These are phyloP conservation scores for Venusia cambrica DNA, from an alignment of 2,888 invertebrate species.

Conservation along the genomic window DNA sequence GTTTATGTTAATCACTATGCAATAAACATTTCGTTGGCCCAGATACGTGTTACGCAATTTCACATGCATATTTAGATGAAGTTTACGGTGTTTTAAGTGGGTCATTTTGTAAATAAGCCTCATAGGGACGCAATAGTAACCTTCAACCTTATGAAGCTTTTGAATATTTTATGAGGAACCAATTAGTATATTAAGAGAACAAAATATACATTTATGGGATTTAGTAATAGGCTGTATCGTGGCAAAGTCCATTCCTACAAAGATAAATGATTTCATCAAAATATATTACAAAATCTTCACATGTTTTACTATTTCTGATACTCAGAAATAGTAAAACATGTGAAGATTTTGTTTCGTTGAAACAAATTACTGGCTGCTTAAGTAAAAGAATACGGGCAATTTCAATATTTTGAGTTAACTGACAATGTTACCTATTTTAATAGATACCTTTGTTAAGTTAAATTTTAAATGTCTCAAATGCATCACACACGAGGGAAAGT, in stretches of 20 bases:
- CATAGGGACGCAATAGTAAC: constrained; percentile 25
- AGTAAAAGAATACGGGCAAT: too few relatives aligned
- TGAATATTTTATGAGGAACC: constrained; percentile 10
- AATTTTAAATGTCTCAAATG: too few relatives aligned
- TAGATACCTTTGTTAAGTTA: too few relatives aligned
- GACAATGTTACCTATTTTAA: too few relatives aligned
- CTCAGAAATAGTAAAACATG: too few relatives aligned
- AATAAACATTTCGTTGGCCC: constrained; percentile 28
- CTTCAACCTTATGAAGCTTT: constrained; percentile 19
- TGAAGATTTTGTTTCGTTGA: too few relatives aligned
- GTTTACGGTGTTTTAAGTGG: constrained; percentile 25
- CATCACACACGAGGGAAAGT: too few relatives aligned
- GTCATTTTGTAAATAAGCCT: constrained; percentile 20
- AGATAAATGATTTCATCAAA: neutral
- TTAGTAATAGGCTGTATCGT: constrained; percentile 4
- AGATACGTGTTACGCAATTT: constrained; percentile 24
- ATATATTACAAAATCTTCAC: too few relatives aligned
- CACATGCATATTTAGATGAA: constrained; percentile 20
- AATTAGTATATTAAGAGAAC: constrained; percentile 4
- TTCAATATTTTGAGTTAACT: too few relatives aligned
- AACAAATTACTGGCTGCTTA: too few relatives aligned
- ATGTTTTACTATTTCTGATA: too few relatives aligned
- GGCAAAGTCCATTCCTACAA: constrained; percentile 1
- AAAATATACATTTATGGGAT: constrained; percentile 7
- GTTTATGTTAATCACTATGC: constrained; percentile 24